A percentile compares a stretch with the other conserved stretches of the same genome.
Evolutionary conservation across 2,113 vertebrate genomes (phyloP).

Genomic region (Connochaetes taurinus): DNA sequence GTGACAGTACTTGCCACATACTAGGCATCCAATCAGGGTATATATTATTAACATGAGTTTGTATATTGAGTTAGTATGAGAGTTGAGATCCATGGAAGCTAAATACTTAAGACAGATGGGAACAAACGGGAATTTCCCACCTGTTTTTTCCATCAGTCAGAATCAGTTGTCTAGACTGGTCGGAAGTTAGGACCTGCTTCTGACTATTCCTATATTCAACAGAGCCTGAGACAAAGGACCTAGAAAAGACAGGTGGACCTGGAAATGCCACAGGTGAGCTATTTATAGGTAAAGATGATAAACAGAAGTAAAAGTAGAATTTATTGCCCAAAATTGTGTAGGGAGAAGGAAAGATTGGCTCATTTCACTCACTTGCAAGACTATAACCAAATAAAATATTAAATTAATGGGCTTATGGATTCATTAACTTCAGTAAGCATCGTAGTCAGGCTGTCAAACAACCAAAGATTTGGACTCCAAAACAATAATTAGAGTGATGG

Average conservation of each 20-base stretch:
- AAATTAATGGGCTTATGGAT: constrained; percentile 26
- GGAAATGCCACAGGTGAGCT: not conserved
- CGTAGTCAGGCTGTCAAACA: constrained; percentile 18
- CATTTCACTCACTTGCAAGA: constrained; percentile 45
- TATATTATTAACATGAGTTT: not conserved
- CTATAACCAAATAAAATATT: constrained; percentile 13
- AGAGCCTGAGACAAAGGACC: not conserved
- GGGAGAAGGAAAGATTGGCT: not conserved
- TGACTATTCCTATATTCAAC: not conserved
- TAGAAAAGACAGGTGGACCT: not conserved
- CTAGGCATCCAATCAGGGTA: not conserved
- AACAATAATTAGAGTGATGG: constrained; percentile 45
- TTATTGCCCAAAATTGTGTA: not conserved
- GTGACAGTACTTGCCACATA: not conserved
- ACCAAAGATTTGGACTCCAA: constrained; percentile 12
- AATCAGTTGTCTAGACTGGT: not conserved
- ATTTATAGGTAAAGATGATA: not conserved
- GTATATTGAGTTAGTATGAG: not conserved
- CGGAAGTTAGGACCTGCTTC: not conserved
- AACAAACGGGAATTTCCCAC: not conserved
- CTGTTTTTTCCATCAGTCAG: not conserved
- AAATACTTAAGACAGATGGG: not conserved
- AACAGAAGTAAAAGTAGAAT: not conserved
- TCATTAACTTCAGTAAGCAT: constrained; percentile 48
- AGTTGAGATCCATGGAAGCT: not conserved